Evolutionary conservation across 2,888 invertebrate genomes (phyloP), one percentile per base, ranked within the genome.

Genomic region (Cosmia pyralina): DNA sequence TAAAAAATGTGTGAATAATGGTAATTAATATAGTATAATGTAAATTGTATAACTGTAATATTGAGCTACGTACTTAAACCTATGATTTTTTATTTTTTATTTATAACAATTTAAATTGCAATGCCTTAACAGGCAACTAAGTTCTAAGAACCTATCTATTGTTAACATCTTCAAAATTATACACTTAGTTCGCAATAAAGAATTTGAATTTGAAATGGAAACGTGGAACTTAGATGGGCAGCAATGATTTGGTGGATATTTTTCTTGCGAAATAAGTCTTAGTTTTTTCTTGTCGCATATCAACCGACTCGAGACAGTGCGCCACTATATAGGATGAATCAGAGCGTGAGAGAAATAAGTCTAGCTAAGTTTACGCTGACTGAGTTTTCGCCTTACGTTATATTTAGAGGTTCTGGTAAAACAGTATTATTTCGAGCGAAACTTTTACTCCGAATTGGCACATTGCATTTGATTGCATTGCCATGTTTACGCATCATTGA

Each of bases 341-440:
- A 88, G 90, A 91, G 91, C 91, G 89, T 89, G 85, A 90, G 87
- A 80, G 85, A 88, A 88, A 88, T 89, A 90, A 90, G 89, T 89
- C 89, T 88, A 86, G 87, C 86, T 88, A 88, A 87, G 86, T 91
- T 90, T 85, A 89, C 85, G 86, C 81, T 78, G 81, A 85, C 85
- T 88, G 90, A 87, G 75, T 87, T 82, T 82, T 77, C 80, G 79
- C 82, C 75, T 85, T 75, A 55, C 64, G 66, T 77, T 65, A 66
- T 63, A 59, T 71, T 76, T 41, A 78, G 66, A 76, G 69, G 71
- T 72, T 78, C 81, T 79, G 77, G 72, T 72, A 63, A 15, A 68
- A 78, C 72, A 76, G 70, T 64, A 69, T 74, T 53, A 63, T 55
- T 59, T 34, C 52, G 19, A 48, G 66, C 48, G 11, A 69, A 72